Evolutionary conservation across 2,888 invertebrate species (phyloP).

Genomic region (Pseudoips prasinana): DNA sequence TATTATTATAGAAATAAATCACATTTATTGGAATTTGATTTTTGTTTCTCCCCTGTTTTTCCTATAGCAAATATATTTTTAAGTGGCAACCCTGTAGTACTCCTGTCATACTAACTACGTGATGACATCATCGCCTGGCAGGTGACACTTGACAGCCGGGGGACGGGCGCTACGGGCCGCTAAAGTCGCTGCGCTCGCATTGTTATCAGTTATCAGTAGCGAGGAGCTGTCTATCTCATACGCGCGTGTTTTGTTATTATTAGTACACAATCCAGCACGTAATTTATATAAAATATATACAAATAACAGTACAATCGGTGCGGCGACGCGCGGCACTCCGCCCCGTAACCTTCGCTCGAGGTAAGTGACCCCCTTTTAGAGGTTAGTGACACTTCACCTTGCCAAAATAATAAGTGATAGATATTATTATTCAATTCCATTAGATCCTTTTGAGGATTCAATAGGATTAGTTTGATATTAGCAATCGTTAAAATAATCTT

Average conservation of each 20-base stretch:
- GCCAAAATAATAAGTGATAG: slow-evolving; percentile 19
- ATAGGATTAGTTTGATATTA: too few species aligned
- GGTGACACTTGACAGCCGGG: neutral
- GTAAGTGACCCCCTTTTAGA: slow-evolving; percentile 54
- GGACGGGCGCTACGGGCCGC: too few species aligned
- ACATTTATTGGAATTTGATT: slow-evolving; percentile 58
- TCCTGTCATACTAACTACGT: slow-evolving; percentile 5
- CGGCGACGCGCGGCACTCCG: slow-evolving; percentile 3
- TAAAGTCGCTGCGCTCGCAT: slow-evolving; percentile 1
- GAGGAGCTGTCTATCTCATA: slow-evolving; percentile 9
- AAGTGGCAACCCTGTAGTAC: slow-evolving; percentile 18
- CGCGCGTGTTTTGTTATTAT: slow-evolving; percentile 21
- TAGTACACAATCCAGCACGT: neutral
- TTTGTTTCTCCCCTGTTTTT: neutral
- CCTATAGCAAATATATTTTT: slow-evolving; percentile 4
- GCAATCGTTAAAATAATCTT: too few species aligned
- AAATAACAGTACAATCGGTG: neutral
- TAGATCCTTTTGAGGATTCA: too few species aligned
- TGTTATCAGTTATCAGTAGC: slow-evolving; percentile 22
- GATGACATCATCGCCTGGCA: slow-evolving; percentile 14
- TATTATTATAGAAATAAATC: slow-evolving; percentile 67
- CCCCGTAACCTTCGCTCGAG: slow-evolving; percentile 28
- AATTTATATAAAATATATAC: too few species aligned
- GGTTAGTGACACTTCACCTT: slow-evolving; percentile 41
- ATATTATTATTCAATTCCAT: too few species aligned